Base-by-base conservation (phyloP, 1,140 invertebrate genomes). In the Geopemphigus sp. region DNA sequence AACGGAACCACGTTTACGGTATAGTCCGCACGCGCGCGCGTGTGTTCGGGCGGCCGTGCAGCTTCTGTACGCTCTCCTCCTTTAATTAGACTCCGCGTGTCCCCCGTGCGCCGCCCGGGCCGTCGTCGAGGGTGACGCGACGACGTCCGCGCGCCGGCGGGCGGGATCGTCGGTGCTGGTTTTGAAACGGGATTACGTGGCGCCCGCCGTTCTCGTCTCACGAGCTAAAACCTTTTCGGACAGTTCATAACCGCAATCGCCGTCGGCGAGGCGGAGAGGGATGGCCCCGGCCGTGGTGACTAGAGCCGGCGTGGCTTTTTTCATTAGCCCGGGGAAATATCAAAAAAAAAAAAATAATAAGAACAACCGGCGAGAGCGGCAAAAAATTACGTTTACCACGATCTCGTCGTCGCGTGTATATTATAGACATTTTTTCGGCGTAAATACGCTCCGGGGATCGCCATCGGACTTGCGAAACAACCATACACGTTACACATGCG, bases 31-130 rank as follows among this genome's bases (percentile, higher is more conserved):
- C n/a, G n/a, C n/a, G n/a, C n/a, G n/a, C n/a, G n/a, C n/a, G n/a
- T n/a, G n/a, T n/a, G n/a, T n/a, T n/a, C n/a, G n/a, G n/a, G n/a
- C n/a, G n/a, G n/a, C n/a, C n/a, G n/a, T 56, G n/a, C 8, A n/a
- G 54, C 19, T 56, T 5, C 54, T n/a, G 54, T 56, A 19, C 54
- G 17, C 54, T n/a, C n/a, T n/a, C 50, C 5, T 56, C 54, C 73
- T 76, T 76, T 76, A 76, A 76, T 76, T 76, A 76, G 73, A 76
- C 70, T 24, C 17, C 6, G 26, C 56, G 73, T 6, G 19, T 66
- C 45, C n/a, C 10, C 1, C n/a, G 39, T 12, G 1, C 19, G 63
- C 26, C 61, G 15, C n/a, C n/a, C n/a, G n/a, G n/a, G n/a, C n/a
- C n/a, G n/a, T n/a, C n/a, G n/a, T n/a, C n/a, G n/a, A 45, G 1